These are phyloP conservation scores for Struthio camelus DNA, from an alignment of 2,113 vertebrate genomes.

Conservation along the genomic window DNA sequence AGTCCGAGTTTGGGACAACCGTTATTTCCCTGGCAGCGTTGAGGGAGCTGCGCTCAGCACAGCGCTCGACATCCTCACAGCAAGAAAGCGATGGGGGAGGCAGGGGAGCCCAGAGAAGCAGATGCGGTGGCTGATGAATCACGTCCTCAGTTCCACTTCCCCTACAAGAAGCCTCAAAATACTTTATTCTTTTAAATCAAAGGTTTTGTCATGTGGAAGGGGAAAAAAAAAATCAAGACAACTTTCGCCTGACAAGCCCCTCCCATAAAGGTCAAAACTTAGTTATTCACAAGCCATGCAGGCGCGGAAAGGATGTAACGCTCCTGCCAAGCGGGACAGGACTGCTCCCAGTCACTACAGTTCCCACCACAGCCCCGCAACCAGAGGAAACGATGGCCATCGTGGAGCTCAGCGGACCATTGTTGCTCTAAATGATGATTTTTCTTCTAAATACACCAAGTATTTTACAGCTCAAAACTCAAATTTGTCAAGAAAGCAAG, in stretches of 20 bases:
- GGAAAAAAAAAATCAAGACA: background rate
- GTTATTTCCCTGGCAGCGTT: accelerated
- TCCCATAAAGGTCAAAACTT: background rate
- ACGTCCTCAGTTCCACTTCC: background rate
- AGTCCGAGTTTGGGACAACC: background rate
- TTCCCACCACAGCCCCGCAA: background rate
- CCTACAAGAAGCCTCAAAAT: background rate
- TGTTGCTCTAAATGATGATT: background rate
- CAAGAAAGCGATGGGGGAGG: accelerated
- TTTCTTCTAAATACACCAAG: background rate
- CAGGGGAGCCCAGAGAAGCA: background rate
- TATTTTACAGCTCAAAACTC: background rate
- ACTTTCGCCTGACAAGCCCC: background rate
- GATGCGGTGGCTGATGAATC: background rate
- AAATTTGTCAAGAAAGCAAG: background rate
- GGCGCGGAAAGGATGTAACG: background rate
- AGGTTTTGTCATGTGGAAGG: background rate
- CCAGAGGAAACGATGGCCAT: background rate
- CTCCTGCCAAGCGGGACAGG: background rate
- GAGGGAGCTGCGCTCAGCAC: background rate
- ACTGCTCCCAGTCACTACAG: background rate
- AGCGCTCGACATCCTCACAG: accelerated
- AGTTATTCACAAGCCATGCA: background rate
- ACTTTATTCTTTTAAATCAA: background rate
- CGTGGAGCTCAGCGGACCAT: background rate